These are phyloP conservation scores for Geophilus truncorum DNA, from an alignment of 2,888 invertebrate genomes.

Conservation along the genomic window DNA sequence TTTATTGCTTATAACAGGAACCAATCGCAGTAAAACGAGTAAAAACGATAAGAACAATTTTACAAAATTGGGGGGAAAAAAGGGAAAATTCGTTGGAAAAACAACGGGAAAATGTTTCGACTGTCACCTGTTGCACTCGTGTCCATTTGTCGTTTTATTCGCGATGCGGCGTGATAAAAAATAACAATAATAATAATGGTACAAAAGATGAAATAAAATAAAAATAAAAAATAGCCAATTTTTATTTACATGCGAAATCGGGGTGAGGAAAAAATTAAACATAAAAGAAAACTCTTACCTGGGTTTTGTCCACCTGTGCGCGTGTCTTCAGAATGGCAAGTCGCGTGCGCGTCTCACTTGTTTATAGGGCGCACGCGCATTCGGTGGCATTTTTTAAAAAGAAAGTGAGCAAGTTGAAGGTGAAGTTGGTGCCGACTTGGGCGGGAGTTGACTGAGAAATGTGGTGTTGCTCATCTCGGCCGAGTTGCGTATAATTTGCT, in stretches of 20 bases:
- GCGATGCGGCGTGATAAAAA: background rate
- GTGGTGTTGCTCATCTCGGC: background rate
- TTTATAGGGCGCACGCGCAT: background rate
- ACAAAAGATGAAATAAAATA: background rate
- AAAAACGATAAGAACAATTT: background rate
- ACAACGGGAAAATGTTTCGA: background rate
- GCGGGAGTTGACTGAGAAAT: background rate
- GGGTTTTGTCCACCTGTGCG: background rate
- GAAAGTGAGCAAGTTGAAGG: background rate
- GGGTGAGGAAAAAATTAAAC: too few relatives aligned
- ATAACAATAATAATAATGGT: background rate
- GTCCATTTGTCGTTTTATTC: background rate
- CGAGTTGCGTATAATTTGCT: background rate
- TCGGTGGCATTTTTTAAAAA: background rate
- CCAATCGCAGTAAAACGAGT: background rate
- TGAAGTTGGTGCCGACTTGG: too few relatives aligned
- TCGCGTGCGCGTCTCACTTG: background rate
- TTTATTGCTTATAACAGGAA: conserved; percentile 8
- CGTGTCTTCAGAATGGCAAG: background rate
- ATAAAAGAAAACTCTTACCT: background rate
- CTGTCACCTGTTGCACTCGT: background rate
- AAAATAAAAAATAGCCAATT: background rate
- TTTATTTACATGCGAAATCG: background rate
- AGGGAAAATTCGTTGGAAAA: background rate
- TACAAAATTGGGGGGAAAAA: background rate